phyloP scores from a whole-genome alignment of 2,113 vertebrate species.

The Gasterosteus aculeatus region DNA sequence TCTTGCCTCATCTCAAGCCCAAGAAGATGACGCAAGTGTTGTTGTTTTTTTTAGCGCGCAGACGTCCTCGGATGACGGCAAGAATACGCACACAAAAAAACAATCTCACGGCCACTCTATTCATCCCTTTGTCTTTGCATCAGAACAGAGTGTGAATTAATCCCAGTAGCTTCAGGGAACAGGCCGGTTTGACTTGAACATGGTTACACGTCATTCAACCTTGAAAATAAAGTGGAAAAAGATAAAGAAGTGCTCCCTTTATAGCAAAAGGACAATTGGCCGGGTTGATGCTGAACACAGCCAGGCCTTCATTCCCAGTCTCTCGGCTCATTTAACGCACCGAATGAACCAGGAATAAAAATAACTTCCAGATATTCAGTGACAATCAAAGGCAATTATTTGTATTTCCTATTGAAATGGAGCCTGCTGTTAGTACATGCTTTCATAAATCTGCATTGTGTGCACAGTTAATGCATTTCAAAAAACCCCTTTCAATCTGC shows the following conservation, averaged over 20 bases:
- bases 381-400: slow-evolving; percentile 32
- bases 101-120: slow-evolving; percentile 9
- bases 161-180: background rate
- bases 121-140: background rate
- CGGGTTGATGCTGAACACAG: slow-evolving; percentile 10
- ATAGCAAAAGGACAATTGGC: background rate
- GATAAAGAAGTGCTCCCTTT: background rate
- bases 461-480: background rate
- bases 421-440: background rate
- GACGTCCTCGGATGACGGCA: slow-evolving; percentile 20
- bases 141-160: background rate
- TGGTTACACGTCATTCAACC: background rate
- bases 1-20: slow-evolving; percentile 34
- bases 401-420: slow-evolving; percentile 6
- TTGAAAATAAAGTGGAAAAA: background rate
- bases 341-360: slow-evolving; percentile 41
- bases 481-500: background rate
- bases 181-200: background rate
- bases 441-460: background rate
- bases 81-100: background rate
- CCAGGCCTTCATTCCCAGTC: slow-evolving; percentile 4
- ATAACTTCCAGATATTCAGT: slow-evolving; percentile 43
- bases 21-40: slow-evolving; percentile 52
- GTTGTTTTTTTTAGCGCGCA: background rate
- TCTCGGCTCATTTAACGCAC: slow-evolving; percentile 48